Percentiles rank a stretch among this genome's conserved stretches.
Evolutionary conservation across 2,113 vertebrate species (phyloP).

Genomic region (Rissa tridactyla): DNA sequence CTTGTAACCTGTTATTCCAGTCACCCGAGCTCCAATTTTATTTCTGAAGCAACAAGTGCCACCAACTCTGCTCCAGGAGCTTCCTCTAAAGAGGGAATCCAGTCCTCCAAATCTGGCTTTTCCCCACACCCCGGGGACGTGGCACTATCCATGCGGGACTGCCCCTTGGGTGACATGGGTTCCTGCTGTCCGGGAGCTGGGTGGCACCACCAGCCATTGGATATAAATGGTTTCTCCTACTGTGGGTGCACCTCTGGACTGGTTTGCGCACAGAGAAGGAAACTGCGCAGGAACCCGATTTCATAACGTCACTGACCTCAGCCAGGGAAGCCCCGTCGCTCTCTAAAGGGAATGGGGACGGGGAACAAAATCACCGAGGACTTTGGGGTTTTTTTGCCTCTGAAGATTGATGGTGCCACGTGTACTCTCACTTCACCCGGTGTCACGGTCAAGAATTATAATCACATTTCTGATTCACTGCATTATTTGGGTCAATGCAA

Average conservation of each 20-base stretch:
- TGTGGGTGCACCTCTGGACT: no score
- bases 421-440: not conserved
- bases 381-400: not conserved
- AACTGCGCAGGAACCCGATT: not conserved
- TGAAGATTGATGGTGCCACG: not conserved
- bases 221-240: not conserved
- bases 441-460: not conserved
- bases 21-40: not conserved
- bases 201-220: not conserved
- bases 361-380: not conserved
- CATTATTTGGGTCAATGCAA: not conserved
- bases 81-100: not conserved
- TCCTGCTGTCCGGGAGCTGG: not conserved
- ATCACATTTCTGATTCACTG: not conserved
- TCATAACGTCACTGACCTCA: no score
- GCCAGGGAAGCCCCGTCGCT: not conserved
- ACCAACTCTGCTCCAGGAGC: not conserved
- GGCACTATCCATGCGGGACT: fast-evolving
- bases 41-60: not conserved
- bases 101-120: not conserved
- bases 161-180: not conserved
- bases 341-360: not conserved
- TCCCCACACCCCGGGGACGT: not conserved
- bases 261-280: not conserved
- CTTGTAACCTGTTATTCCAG: not conserved